Evolutionary conservation across 2,888 invertebrate genomes (phyloP), one percentile per base, ranked within the genome.

Genomic region (Falcaria lacertinaria): DNA sequence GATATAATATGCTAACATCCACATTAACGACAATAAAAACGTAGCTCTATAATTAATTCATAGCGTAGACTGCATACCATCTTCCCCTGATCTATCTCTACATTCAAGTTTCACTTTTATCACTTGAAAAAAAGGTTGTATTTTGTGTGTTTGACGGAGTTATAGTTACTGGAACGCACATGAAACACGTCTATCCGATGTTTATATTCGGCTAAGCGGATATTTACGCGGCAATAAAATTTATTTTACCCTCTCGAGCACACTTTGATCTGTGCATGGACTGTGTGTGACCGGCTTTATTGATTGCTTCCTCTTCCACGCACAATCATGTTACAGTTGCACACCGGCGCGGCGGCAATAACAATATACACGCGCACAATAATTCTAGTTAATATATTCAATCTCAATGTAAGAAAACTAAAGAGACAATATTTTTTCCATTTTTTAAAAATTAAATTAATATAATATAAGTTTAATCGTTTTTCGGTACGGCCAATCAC

Each of bases 211-310:
- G 45, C 33, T 47, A 50, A 50, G 43, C 64, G 72, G 68, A 74
- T 75, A 74, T 73, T 69, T 69, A 69, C 64, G 53, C 42, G 52
- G 64, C 66, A 57, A 68, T 82, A 73, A 74, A 76, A 63, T 57
- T 60, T 81, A 80, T 80, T 80, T 74, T 72, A 81, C 55, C 57
- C 37, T 47, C 33, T 54, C 55, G 49, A 56, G 58, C 50, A 50
- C 50, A 50, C 65, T 67, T 71, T 71, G 67, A 63, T 60, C 52
- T 55, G 44, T 32, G 41, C 34, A 34, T 34, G 14, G 15, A 43
- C 28, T 39, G 38, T 8, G 15, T 25, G 17, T 28, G 41, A 41
- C 43, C 41, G 46, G 38, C 42, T 58, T 60, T 64, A 67, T 67
- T 61, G 57, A 58, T 64, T 52, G 57, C 64, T 66, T 66, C 66